Conservation (phyloP, 2,888 invertebrate genomes). For the Lasius fuliginosus region DNA sequence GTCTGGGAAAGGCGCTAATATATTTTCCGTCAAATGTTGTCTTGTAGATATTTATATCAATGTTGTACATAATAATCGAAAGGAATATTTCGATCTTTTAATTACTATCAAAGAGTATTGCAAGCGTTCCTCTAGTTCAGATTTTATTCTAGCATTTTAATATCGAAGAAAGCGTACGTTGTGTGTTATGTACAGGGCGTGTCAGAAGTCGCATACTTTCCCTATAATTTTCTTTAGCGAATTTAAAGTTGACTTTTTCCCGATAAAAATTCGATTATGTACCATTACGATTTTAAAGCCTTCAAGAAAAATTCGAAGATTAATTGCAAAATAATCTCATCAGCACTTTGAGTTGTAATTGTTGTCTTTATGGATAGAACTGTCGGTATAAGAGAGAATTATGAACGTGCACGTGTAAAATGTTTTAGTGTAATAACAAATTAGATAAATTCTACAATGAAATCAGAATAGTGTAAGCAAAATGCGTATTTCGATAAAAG, state of each 20-base stretch:
- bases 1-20: neutral
- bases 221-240: neutral
- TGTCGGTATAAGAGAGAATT: neutral
- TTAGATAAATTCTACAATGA: neutral
- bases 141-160: neutral
- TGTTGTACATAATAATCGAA: neutral
- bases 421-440: neutral
- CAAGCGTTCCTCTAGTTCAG: neutral
- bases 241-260: neutral
- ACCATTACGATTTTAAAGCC: neutral
- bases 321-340: neutral
- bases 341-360: neutral
- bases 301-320: neutral
- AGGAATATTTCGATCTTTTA: neutral
- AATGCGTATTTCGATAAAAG: neutral
- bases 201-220: slow-evolving; percentile 13
- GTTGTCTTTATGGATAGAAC: neutral
- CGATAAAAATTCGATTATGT: neutral
- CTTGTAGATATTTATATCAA: neutral
- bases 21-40: neutral
- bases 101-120: neutral
- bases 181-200: slow-evolving; percentile 28
- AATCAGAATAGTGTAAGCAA: neutral
- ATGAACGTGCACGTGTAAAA: neutral
- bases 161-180: neutral